Evolutionary conservation across 2,888 invertebrate species (phyloP).

Genomic region (Microctonus hyperodae): DNA sequence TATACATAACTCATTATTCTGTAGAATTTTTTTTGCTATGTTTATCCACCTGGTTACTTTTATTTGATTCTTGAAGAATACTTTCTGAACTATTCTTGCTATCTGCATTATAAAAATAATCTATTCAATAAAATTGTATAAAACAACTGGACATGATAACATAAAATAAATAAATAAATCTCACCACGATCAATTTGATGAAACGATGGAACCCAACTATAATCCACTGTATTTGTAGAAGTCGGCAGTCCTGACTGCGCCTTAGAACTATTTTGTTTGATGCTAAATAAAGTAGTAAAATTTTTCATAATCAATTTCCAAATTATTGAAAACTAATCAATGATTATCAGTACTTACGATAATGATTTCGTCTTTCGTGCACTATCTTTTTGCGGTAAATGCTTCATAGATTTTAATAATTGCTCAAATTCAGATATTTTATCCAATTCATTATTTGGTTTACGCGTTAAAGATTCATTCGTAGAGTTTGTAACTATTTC

Average conservation of each 20-base stretch:
- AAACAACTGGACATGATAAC: too few species aligned
- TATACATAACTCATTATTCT: not conserved
- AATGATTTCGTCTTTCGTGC: constrained; percentile 46
- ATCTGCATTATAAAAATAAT: too few species aligned
- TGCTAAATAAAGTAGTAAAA: not conserved
- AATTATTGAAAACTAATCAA: not conserved
- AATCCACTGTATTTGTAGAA: constrained; percentile 49
- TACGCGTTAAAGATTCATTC: not conserved
- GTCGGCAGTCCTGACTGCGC: constrained; percentile 40
- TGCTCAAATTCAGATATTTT: constrained; percentile 51
- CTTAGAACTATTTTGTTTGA: constrained; percentile 40
- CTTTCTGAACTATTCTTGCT: not conserved
- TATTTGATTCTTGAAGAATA: not conserved
- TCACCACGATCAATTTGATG: constrained; percentile 43
- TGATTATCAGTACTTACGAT: constrained; percentile 39
- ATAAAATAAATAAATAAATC: too few species aligned
- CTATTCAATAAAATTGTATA: too few species aligned
- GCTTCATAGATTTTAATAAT: constrained; percentile 49
- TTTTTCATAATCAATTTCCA: not conserved
- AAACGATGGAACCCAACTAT: constrained; percentile 56
- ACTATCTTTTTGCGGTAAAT: constrained; percentile 46
- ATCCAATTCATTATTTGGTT: not conserved
- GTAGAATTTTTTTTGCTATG: not conserved
- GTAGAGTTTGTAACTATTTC: not conserved
- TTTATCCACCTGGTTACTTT: not conserved